Percentiles rank a stretch among this genome's conserved stretches.
phyloP scores from a whole-genome alignment of 2,888 invertebrate species.

The Heteromurus nitidus region DNA sequence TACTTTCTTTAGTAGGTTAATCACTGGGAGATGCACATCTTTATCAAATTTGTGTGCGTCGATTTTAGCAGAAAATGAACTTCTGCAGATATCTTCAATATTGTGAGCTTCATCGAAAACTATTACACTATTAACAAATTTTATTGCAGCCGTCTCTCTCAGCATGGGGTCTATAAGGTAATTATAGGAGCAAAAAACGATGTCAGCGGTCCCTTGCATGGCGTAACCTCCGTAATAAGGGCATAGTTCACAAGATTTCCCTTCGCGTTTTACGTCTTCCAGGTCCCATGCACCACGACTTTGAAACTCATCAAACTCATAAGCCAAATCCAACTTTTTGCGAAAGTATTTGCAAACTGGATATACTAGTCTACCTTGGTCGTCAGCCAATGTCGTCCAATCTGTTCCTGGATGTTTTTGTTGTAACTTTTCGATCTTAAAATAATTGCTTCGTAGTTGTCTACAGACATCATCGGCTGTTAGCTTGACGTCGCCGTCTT shows the following conservation, averaged over 20 bases:
- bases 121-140: conserved; percentile 76
- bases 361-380: conserved; percentile 3
- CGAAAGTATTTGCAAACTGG: conserved; percentile 46
- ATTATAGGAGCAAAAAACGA: conserved; percentile 79
- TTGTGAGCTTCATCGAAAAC: conserved; percentile 80
- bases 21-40: not conserved
- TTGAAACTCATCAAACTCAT: conserved; percentile 18
- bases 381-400: not conserved
- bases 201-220: conserved; percentile 74
- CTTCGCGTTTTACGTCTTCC: conserved; percentile 65
- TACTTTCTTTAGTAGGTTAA: not conserved
- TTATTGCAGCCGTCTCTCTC: conserved; percentile 75
- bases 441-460: conserved; percentile 36
- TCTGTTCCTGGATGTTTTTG: not conserved
- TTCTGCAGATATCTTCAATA: conserved; percentile 78
- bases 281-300: conserved; percentile 60
- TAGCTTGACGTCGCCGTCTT: not conserved
- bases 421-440: not conserved
- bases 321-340: not conserved
- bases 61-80: conserved; percentile 74
- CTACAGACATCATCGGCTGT: conserved; percentile 42
- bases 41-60: conserved; percentile 28
- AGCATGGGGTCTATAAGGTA: conserved; percentile 78
- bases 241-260: conserved; percentile 35
- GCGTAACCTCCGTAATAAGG: conserved; percentile 61